phyloP scores from a whole-genome alignment of 2,888 invertebrate genomes.

The Erebia aethiops region DNA sequence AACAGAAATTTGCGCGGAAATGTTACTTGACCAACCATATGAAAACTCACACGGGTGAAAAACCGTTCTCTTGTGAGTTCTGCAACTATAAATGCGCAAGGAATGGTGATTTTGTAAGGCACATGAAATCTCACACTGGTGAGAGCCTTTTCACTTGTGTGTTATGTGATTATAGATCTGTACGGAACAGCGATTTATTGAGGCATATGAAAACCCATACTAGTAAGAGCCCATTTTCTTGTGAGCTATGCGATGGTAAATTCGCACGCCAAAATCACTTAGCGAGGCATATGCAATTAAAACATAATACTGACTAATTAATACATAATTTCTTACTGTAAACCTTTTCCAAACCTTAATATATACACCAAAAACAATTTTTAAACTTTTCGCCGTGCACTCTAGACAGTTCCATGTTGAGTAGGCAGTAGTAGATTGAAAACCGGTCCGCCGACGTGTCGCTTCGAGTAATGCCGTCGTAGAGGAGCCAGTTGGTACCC shows the following conservation, averaged over 20 bases:
- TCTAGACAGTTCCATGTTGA: no score
- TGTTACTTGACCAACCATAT: neutral
- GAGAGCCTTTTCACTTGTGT: neutral
- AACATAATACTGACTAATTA: no score
- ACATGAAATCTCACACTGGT: neutral
- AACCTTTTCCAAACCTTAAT: no score
- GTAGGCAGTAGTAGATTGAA: no score
- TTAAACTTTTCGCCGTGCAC: no score
- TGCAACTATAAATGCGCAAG: neutral
- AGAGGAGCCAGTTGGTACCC: no score
- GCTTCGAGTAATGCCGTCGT: no score
- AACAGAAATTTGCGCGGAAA: neutral
- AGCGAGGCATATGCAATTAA: neutral
- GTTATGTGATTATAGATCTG: neutral
- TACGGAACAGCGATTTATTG: neutral
- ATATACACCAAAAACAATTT: no score
- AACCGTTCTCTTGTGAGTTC: neutral
- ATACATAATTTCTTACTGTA: no score
- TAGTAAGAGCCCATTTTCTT: neutral
- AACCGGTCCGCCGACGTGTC: no score
- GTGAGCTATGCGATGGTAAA: neutral
- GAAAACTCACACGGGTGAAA: neutral
- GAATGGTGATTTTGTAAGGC: neutral
- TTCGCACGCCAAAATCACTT: neutral
- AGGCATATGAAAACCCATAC: neutral